Evolutionary conservation across 2,797 vertebrate species (phyloP), one percentile per base, ranked within the genome.

Genomic region (Xenops minutus): DNA sequence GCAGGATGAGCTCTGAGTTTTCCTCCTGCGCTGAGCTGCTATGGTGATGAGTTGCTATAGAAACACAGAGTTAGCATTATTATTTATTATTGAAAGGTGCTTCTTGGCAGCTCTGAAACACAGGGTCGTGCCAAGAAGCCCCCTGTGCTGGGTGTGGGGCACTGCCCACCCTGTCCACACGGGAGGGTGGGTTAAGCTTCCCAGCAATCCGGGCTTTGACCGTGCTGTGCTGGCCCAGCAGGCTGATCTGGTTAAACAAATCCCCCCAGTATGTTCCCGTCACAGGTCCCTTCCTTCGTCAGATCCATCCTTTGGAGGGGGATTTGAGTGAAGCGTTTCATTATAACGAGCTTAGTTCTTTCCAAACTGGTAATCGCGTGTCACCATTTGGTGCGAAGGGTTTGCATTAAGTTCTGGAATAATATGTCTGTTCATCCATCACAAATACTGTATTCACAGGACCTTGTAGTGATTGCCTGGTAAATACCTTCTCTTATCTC

Each of bases 1-100:
- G 89, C 66, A 64, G 92, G 94, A 95, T 73, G 79, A 95, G 89
- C 95, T 93, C 89, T 2, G 89, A 94, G 93, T 91, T 80, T 49
- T 88, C 91, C 91, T 95, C 82, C 91, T 37, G 85, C 0, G 43
- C 92, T 13, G 84, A 92, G 96, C 95, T 97, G 95, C 96, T 96
- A 97, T 97, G 95, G 95, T 93, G 96, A 97, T 96, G 95, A 91
- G 96, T 97, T 97, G 95, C 96, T 96, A 97, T 97, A 96, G 96
- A 97, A 97, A 97, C 96, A 63, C 89, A 84, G 77, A 91, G 92
- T 97, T 96, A 97, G 91, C 95, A 91, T 94, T 97, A 96, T 94
- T 97, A 95, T 96, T 96, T 97, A 97, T 96, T 96, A 95, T 75
- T 86, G 91, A 92, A 95, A 96, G 93, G 96, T 96, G 93, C 66